Percentiles rank a stretch among this genome's conserved stretches.
Evolutionary conservation across 2,888 invertebrate genomes (phyloP).

Genomic region (Drosophila nr. fundita): DNA sequence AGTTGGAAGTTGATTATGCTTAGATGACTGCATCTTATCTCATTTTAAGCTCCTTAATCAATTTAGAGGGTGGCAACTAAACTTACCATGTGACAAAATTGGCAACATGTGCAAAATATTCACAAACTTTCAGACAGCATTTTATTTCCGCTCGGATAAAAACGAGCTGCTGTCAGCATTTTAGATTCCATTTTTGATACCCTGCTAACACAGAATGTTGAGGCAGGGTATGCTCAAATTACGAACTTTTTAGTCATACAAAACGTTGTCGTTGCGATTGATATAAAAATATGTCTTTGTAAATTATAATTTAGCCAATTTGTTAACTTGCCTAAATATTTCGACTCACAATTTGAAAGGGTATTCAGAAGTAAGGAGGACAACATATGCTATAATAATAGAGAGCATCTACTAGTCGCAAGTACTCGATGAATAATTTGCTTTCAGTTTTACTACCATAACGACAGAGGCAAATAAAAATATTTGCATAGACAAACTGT

Average conservation of each 20-base stretch:
- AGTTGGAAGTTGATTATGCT: slow-evolving; percentile 59
- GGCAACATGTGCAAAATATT: slow-evolving; percentile 67
- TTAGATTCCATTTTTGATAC: slow-evolving; percentile 19
- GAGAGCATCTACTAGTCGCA: slow-evolving; percentile 6
- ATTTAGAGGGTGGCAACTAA: slow-evolving; percentile 27
- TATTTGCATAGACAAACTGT: slow-evolving; percentile 81
- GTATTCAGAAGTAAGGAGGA: not conserved
- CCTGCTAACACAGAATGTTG: not conserved
- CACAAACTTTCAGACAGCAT: slow-evolving; percentile 20
- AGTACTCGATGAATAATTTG: not conserved
- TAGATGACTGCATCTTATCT: slow-evolving; percentile 43
- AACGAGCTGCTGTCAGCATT: slow-evolving; percentile 49
- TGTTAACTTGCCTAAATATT: not conserved
- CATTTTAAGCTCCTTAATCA: slow-evolving; percentile 57
- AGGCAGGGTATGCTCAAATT: not conserved
- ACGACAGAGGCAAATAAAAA: slow-evolving; percentile 74
- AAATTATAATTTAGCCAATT: not conserved
- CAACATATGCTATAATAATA: not conserved
- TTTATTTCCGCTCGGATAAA: slow-evolving; percentile 29
- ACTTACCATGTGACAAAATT: slow-evolving; percentile 37
- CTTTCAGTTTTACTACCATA: slow-evolving; percentile 56
- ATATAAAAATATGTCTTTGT: not conserved
- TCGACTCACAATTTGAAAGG: too few species aligned
- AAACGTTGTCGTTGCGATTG: not conserved
- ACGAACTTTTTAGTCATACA: not conserved